Percentiles rank a stretch among this genome's conserved stretches.
Evolutionary conservation across 2,797 vertebrate species (phyloP).

Genomic region (Amphiprion clarkii): DNA sequence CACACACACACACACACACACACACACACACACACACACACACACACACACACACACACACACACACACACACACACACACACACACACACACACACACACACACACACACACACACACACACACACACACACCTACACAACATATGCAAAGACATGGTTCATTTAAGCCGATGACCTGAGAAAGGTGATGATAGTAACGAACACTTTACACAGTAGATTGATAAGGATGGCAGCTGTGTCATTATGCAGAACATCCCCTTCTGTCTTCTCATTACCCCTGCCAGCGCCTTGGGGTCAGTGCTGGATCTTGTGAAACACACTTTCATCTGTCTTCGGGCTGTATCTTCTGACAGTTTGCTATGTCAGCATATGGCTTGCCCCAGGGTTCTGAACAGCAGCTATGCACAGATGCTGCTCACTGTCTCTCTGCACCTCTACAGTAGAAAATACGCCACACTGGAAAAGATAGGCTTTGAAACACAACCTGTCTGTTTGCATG

Average conservation of each 20-base stretch:
- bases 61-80: not conserved
- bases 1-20: not conserved
- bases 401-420: slow-evolving; percentile 56
- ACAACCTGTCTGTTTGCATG: not conserved
- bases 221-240: slow-evolving; percentile 50
- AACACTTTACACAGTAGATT: slow-evolving; percentile 24
- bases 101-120: slow-evolving; percentile 1
- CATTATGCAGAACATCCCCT: slow-evolving; percentile 46
- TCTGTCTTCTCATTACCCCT: slow-evolving; percentile 59
- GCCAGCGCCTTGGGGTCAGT: slow-evolving; percentile 57
- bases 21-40: not conserved
- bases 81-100: slow-evolving; percentile 11
- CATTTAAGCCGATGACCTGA: slow-evolving; percentile 15
- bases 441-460: slow-evolving; percentile 25
- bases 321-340: slow-evolving; percentile 70
- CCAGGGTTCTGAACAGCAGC: slow-evolving; percentile 65
- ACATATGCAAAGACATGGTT: not conserved
- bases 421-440: slow-evolving; percentile 20
- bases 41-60: not conserved
- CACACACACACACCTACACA: not conserved
- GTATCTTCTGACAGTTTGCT: slow-evolving; percentile 69
- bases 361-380: slow-evolving; percentile 73
- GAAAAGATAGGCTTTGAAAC: slow-evolving; percentile 27
- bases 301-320: slow-evolving; percentile 59
- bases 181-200: slow-evolving; percentile 17